Conservation (phyloP, 2,888 invertebrate genomes). For the Clivina fossor region DNA sequence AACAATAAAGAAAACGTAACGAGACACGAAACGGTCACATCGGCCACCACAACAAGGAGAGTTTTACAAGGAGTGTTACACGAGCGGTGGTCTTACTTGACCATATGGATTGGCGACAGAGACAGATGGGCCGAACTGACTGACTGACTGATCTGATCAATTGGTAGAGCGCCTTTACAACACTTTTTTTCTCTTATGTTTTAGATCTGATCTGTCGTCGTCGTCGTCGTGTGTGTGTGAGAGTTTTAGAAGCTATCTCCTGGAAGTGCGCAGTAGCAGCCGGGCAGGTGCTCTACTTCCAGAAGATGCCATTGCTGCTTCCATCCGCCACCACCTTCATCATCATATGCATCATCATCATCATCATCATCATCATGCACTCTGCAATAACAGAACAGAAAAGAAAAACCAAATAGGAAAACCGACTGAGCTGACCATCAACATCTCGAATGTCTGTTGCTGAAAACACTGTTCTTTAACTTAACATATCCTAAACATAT, state of each 20-base stretch:
- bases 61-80: no score
- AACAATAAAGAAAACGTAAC: no score
- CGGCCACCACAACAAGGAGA: conserved; percentile 55
- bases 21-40: conserved; percentile 54
- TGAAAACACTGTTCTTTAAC: conserved; percentile 11
- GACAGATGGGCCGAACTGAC: no score
- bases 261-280: conserved; percentile 55
- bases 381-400: conserved; percentile 64
- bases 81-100: conserved; percentile 55
- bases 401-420: no score
- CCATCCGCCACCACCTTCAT: conserved; percentile 48
- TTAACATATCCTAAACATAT: no score
- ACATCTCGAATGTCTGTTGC: background rate
- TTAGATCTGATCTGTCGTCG: conserved; percentile 8
- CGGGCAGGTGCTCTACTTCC: conserved; percentile 59
- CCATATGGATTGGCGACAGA: conserved; percentile 49
- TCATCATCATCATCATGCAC: conserved; percentile 58
- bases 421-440: conserved; percentile 51
- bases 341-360: no score
- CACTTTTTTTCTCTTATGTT: no score
- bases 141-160: no score
- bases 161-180: no score
- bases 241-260: conserved; percentile 60
- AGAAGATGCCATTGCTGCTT: conserved; percentile 58
- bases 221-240: conserved; percentile 1